Evolutionary conservation across 2,113 vertebrate genomes (phyloP).

Genomic region (Platysteira castanea): DNA sequence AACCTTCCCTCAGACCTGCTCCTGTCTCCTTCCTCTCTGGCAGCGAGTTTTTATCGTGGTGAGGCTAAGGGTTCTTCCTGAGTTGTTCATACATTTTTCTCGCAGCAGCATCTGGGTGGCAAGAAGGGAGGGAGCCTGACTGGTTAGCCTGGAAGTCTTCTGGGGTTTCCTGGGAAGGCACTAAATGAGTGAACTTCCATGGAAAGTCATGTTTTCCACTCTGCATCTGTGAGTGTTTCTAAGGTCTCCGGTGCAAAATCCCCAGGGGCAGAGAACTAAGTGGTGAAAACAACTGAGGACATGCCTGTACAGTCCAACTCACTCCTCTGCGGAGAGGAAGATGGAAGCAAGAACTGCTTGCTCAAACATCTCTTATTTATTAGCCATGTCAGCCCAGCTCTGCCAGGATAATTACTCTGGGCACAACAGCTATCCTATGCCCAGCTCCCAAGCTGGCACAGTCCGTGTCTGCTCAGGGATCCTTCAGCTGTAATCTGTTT

Average conservation of each 20-base stretch:
- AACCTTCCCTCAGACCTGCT: not conserved
- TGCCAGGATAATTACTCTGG: slow-evolving; percentile 40
- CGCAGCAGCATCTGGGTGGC: not conserved
- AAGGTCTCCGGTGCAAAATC: not conserved
- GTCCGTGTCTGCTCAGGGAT: not conserved
- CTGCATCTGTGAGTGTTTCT: not conserved
- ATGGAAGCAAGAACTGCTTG: slow-evolving; percentile 8
- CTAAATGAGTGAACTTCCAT: not conserved
- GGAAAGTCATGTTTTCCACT: slow-evolving; percentile 2
- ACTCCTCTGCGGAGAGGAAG: not conserved
- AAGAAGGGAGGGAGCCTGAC: not conserved
- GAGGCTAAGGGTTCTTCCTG: not conserved
- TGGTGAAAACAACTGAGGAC: slow-evolving; percentile 39
- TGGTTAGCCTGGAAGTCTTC: not conserved
- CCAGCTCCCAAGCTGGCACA: not conserved
- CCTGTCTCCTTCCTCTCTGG: not conserved
- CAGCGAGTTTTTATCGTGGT: not conserved
- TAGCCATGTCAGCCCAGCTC: not conserved
- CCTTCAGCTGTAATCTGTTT: slow-evolving; percentile 20
- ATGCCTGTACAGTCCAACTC: not conserved
- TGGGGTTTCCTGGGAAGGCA: not conserved
- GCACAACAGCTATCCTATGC: not conserved
- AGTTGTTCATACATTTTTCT: not conserved
- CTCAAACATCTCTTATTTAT: slow-evolving; percentile 56
- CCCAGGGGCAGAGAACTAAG: not conserved